Evolutionary conservation across 2,113 vertebrate genomes (phyloP).

Genomic region (Polypterus bichir): DNA sequence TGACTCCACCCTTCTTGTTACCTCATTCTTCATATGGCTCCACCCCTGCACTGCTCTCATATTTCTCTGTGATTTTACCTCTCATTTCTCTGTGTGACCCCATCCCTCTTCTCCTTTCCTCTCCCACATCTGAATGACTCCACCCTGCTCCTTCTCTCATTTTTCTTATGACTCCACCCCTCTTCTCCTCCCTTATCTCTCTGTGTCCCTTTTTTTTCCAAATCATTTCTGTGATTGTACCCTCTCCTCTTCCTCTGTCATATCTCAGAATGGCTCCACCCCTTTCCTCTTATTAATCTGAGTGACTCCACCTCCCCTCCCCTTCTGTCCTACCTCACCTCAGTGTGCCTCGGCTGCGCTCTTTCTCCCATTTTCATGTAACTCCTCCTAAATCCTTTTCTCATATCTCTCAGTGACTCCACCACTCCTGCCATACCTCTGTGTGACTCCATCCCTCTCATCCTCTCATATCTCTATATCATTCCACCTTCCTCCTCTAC

Average conservation of each 20-base stretch:
- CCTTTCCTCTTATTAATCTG: too few relatives aligned
- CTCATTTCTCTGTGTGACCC: background rate
- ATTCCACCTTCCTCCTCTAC: background rate
- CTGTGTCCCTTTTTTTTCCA: background rate
- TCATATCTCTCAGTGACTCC: background rate
- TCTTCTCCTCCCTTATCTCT: conserved; percentile 8
- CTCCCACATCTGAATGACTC: conserved; percentile 15
- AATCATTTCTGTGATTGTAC: too few relatives aligned
- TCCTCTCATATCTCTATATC: background rate
- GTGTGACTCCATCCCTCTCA: background rate
- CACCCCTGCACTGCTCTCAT: background rate
- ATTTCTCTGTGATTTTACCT: background rate
- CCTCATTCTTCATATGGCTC: background rate
- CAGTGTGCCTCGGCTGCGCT: background rate
- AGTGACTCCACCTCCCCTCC: conserved; percentile 24
- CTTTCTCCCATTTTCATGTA: too few relatives aligned
- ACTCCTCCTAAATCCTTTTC: too few relatives aligned
- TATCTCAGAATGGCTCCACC: too few relatives aligned
- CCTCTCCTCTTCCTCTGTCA: too few relatives aligned
- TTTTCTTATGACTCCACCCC: background rate
- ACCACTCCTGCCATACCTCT: background rate
- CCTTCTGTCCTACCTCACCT: conserved; percentile 13
- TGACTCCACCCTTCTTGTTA: background rate
- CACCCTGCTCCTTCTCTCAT: background rate
- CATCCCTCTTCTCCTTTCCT: background rate